Base-by-base conservation (phyloP, 2,797 vertebrate species). In the Gadopsis marmoratus region DNA sequence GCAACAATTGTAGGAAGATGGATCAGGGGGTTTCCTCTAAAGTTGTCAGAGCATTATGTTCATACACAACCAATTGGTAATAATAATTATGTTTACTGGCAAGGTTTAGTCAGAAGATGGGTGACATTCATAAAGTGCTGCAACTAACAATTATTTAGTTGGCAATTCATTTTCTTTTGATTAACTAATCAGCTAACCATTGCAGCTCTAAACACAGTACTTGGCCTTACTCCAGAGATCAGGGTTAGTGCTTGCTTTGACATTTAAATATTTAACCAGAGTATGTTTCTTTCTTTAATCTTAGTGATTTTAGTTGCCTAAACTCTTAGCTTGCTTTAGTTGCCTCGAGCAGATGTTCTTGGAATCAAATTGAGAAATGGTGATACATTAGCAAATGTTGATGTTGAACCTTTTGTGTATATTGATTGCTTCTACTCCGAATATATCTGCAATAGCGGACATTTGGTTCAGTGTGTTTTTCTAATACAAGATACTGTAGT, bases 201-300 rank as follows among this genome's bases (percentile, higher is more conserved):
- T 33, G 33, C 4, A 33, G 4, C 33, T 33, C 33, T 33, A 33
- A 33, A 33, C 33, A 33, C 5, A 19, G 53, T 2, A 4, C 13
- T 55, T 74, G n/a, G 56, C 26, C 47, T 71, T 12, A 31, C 7
- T 51, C 13, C 9, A 59, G n/a, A 64, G 33, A 56, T 56, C 53
- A 48, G 21, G n/a, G 43, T 71, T 63, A 64, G 39, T 47, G n/a
- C 10, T 61, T 31, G 21, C 21, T 33, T 1, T 45, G 43, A 61
- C 53, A 55, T 59, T 78, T 19, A 29, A 13, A 54, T 59, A 59
- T 75, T 41, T 55, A 53, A 63, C 60, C 17, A 39, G 3, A 19
- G 17, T 0, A 0, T 10, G 3, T 26, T 39, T 39, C 16, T 7
- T 5, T 5, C 9, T 10, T 56, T 14, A 50, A 63, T 33, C 51